Evolutionary conservation across 2,113 vertebrate species (phyloP).

Genomic region (Sander vitreus): DNA sequence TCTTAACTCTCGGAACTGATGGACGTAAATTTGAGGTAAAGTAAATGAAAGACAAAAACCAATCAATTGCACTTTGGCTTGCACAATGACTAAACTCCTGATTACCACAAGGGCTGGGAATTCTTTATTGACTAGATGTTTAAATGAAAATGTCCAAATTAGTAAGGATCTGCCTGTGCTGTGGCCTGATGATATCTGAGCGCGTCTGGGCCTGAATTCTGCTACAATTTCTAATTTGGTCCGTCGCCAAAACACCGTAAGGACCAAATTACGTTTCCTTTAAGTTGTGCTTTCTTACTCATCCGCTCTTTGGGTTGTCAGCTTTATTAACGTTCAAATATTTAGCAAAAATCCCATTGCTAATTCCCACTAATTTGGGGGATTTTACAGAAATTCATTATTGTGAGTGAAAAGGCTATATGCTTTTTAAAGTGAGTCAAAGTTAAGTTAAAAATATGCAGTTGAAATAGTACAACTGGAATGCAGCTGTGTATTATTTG

Average conservation of each 20-base stretch:
- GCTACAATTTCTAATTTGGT: conserved; percentile 7
- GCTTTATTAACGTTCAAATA: neutral
- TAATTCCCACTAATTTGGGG: neutral
- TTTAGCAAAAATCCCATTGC: too few relatives aligned
- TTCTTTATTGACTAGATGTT: conserved; percentile 26
- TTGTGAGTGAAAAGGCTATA: neutral
- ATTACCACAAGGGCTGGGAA: neutral
- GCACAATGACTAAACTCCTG: neutral
- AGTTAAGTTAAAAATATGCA: too few relatives aligned
- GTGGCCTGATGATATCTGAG: conserved; percentile 2
- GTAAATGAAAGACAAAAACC: conserved; percentile 6
- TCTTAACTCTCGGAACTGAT: neutral
- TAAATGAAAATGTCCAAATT: conserved; percentile 26
- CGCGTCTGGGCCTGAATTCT: neutral
- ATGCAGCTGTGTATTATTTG: neutral
- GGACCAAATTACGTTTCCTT: neutral
- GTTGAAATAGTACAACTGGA: neutral
- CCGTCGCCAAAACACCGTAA: neutral
- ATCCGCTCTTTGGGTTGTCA: neutral
- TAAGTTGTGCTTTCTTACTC: neutral
- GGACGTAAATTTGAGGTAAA: neutral
- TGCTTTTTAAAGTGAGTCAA: too few relatives aligned
- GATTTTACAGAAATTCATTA: neutral
- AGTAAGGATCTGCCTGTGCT: neutral
- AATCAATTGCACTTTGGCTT: conserved; percentile 9